Percentiles rank a stretch among this genome's conserved stretches.
Conservation (phyloP, 2,797 vertebrate genomes). For the Nyctibius grandis region DNA sequence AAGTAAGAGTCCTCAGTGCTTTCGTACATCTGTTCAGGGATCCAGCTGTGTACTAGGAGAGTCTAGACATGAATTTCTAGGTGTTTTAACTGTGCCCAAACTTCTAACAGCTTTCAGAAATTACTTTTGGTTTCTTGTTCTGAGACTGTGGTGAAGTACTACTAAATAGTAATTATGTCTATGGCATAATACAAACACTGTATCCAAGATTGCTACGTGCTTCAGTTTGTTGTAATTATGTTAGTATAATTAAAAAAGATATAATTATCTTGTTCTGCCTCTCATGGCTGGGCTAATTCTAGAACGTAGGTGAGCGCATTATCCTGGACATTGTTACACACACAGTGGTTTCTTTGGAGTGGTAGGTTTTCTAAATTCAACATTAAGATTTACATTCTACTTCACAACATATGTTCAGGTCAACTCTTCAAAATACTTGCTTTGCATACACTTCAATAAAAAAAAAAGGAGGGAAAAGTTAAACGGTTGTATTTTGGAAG, state of each 20-base stretch:
- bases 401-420: not conserved
- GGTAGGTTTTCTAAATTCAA: not conserved
- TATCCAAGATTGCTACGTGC: not conserved
- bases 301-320: not conserved
- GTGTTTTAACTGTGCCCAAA: not conserved
- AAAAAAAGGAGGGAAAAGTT: not conserved
- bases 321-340: not conserved
- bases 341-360: not conserved
- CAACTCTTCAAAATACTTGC: not conserved
- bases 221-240: not conserved
- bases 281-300: not conserved
- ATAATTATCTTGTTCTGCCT: not conserved
- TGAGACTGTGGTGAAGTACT: not conserved
- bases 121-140: not conserved
- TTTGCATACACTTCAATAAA: not conserved
- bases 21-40: not conserved
- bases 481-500: not conserved
- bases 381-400: not conserved
- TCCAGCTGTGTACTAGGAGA: not conserved
- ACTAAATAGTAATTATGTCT: not conserved
- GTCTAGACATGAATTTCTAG: not conserved
- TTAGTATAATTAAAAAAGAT: not conserved
- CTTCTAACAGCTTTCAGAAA: not conserved
- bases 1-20: not conserved
- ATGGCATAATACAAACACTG: not conserved